Base-by-base conservation (phyloP, 2,888 invertebrate species). In the Scrobipalpa costella region DNA sequence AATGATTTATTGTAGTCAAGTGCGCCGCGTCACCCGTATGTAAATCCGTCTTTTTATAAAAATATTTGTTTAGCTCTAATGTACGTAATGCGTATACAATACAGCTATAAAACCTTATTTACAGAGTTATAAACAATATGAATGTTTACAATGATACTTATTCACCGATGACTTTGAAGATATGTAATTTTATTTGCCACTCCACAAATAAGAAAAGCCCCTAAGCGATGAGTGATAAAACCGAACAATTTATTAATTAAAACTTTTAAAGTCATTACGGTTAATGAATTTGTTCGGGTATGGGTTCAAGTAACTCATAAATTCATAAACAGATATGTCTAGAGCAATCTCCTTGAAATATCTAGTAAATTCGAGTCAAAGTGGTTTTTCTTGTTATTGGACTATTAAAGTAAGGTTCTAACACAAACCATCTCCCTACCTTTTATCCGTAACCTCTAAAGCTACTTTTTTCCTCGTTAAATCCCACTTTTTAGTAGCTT, bases 11-110 rank as follows among this genome's bases (percentile, higher is more conserved):
- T 52, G 44, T 62, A 60, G 61, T 67, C 68, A 66, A 66, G 59
- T 74, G 68, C 73, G 71, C 69, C 73, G 68, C 73, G 72, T 70
- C 74, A 72, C 69, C 69, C 58, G 49, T 71, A 68, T 69, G 62
- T 71, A 67, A 69, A 67, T 57, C 55, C 34, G 36, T 49, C 62
- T 57, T 17, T 55, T 52, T 38, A 27, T 7, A 17, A 38, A 63
- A 63, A 50, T 67, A 49, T 62, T 62, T 63, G 47, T 50, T 27
- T 44, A 33, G 34, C 44, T 38, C 13, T 40, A n/a, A 38, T 38
- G 38, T 11, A 2, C 11, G 11, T 38, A 11, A 38, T 38, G 11
- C 38, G 9, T 38, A 38, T n/a, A 11, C n/a, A 40, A 40, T 13
- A n/a, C 2, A 40, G 13, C 40, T 44, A 15, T 44, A n/a, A n/a